phyloP scores from a whole-genome alignment of 2,888 invertebrate genomes.

The Eupsilia transversa region DNA sequence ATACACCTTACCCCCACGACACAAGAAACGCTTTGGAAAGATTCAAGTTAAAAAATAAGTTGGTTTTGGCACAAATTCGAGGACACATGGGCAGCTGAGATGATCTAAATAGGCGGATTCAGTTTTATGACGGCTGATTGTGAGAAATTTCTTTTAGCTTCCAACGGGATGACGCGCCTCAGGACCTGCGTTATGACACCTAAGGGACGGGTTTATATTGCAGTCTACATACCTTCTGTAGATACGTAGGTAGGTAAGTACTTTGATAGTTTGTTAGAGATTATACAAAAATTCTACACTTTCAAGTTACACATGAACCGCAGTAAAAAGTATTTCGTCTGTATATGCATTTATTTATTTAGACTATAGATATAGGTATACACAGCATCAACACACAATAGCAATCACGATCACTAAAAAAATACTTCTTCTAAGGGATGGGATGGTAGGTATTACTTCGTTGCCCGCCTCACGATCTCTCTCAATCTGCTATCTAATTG shows the following conservation, averaged over 20 bases:
- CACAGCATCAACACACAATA: not conserved
- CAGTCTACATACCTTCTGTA: constrained; percentile 48
- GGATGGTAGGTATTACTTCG: no score
- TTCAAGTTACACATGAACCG: not conserved
- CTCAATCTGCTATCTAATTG: no score
- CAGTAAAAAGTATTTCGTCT: not conserved
- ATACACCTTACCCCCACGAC: constrained; percentile 30
- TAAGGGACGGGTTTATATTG: constrained; percentile 54
- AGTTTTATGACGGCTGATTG: constrained; percentile 82
- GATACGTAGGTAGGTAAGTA: constrained; percentile 18
- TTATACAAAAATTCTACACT: not conserved
- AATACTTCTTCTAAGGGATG: no score
- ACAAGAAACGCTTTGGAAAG: constrained; percentile 56
- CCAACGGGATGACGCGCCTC: constrained; percentile 55
- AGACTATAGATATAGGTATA: not conserved
- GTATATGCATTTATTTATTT: not conserved
- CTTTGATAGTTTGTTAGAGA: constrained; percentile 15
- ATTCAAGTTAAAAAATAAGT: constrained; percentile 31
- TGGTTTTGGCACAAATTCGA: constrained; percentile 68
- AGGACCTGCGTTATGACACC: constrained; percentile 53
- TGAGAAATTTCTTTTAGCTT: constrained; percentile 74
- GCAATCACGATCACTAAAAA: no score
- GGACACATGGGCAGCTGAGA: constrained; percentile 78
- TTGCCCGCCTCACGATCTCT: no score
- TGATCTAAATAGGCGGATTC: constrained; percentile 86